Evolutionary conservation across 2,113 vertebrate species (phyloP).

Genomic region (Xenus cinereus): DNA sequence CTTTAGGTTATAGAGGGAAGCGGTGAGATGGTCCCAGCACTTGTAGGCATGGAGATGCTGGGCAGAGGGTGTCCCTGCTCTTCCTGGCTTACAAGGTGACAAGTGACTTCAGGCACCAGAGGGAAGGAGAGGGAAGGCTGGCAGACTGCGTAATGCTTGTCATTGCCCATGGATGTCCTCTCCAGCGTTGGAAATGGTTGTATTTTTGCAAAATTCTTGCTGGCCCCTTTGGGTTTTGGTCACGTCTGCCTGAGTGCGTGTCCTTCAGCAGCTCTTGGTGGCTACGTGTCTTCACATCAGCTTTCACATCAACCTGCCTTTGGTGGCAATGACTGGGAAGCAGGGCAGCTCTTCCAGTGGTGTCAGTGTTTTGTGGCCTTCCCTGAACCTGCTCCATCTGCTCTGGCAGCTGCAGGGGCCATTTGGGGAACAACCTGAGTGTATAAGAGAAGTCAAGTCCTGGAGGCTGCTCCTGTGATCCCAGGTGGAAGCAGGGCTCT

Average conservation of each 20-base stretch:
- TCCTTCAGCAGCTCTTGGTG: neutral
- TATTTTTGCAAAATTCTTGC: neutral
- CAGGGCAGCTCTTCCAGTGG: neutral
- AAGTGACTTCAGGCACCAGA: neutral
- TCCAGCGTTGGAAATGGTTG: neutral
- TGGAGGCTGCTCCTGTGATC: neutral
- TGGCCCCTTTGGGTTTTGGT: neutral
- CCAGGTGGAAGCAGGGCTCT: neutral
- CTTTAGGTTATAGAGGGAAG: neutral
- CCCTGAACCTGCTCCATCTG: neutral
- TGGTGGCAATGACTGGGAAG: neutral
- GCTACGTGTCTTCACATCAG: neutral
- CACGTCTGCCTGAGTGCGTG: rapidly evolving
- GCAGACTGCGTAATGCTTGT: neutral
- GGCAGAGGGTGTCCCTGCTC: neutral
- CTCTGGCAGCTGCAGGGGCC: no score
- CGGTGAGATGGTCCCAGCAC: neutral
- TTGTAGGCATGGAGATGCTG: neutral
- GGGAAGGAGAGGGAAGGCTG: neutral
- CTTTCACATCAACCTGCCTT: neutral
- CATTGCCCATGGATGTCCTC: neutral
- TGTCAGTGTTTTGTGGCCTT: neutral
- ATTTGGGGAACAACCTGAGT: neutral
- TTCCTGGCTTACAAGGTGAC: neutral
- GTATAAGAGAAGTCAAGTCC: neutral